Base-by-base conservation (phyloP, 92 coral and sea anemone genomes). In the Isaurus tuberculatus region DNA sequence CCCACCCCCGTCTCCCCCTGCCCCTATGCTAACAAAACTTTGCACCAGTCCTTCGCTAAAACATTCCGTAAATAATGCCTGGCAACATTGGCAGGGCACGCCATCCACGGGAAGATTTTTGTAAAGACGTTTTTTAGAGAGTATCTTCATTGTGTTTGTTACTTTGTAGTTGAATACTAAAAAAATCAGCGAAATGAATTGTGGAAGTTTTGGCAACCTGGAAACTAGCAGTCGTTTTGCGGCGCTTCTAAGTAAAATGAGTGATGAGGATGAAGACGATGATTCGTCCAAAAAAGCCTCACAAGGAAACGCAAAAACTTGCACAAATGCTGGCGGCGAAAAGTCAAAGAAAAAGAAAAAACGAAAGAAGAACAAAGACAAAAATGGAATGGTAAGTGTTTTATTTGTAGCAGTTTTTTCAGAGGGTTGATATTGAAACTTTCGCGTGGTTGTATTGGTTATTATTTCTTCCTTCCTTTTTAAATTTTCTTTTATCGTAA, bases 311-410 rank as follows among this genome's bases (percentile, higher is more conserved):
- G 49, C 70, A 15, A 77, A 77, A 20, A 77, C 82, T n/a, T 42
- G 69, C 82, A 77, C 58, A 44, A 77, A 58, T 42, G 8, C 69
- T 31, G 34, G 53, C 5, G 36, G 82, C 51, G 82, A 77, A 25
- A 77, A 60, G 64, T 57, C 82, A 36, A 77, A 77, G 82, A 77
- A 77, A 77, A 77, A 77, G 70, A 77, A 77, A 29, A 77, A 77
- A 22, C 70, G 70, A 22, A 77, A 77, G 58, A 77, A 77, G 82
- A 77, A 77, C 68, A 77, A 77, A 22, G 70, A 32, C 10, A 65
- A 77, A 27, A 40, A 10, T 60, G 82, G 13, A 26, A 51, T 31
- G 82, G 82, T 77, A 32, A 3, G 63, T n/a, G 57, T 43, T 29
- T 36, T 11, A 6, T 33, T 11, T 72, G 10, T 42, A 4, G 8